Base-by-base conservation (phyloP, 2,888 invertebrate genomes). In the Halictus quadricinctus region DNA sequence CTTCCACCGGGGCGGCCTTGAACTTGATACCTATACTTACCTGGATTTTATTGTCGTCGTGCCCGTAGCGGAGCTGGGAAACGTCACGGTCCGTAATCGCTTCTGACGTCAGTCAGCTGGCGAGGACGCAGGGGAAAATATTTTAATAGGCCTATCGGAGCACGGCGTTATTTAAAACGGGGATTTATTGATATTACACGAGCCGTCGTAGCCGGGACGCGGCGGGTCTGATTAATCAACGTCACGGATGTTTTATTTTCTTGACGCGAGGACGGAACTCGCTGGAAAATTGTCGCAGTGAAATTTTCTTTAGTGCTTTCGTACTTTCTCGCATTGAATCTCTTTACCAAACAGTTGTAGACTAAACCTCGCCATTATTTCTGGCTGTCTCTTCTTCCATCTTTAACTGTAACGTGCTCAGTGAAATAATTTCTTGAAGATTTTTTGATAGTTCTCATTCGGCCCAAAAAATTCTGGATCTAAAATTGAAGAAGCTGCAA, bases 11-110 rank as follows among this genome's bases (percentile, higher is more conserved):
- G 25, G 15, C 25, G 78, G 8, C 82, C 86, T 77, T 85, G 86
- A 86, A 82, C 86, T 80, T 86, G 79, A 81, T 82, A 85, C 77
- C 66, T 72, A 69, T 25, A 75, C 79, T 72, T 81, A 72, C 77
- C 85, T 69, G 85, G 43, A 77, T 69, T 82, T 79, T 79, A 79
- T 79, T 64, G 81, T 64, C 50, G 58, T 15, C 54, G 41, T 3
- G 54, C 64, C 58, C 77, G 48, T 25, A 21, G 15, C 43, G 29
- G 72, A 43, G 69, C n/a, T 60, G 46, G 77, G 25, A 80, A 77
- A 75, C 86, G 74, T 79, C 79, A 70, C 64, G 60, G 60, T 69
- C 75, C 74, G 76, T 83, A 81, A 81, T 78, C 78, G 77, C 21
- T 25, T 69, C 72, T 85, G 84, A 83, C 84, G 84, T 84, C 84